A percentile compares a stretch with the other conserved stretches of the same genome.
phyloP scores from a whole-genome alignment of 2,797 vertebrate genomes.

The Chaetodon trifasciatus region DNA sequence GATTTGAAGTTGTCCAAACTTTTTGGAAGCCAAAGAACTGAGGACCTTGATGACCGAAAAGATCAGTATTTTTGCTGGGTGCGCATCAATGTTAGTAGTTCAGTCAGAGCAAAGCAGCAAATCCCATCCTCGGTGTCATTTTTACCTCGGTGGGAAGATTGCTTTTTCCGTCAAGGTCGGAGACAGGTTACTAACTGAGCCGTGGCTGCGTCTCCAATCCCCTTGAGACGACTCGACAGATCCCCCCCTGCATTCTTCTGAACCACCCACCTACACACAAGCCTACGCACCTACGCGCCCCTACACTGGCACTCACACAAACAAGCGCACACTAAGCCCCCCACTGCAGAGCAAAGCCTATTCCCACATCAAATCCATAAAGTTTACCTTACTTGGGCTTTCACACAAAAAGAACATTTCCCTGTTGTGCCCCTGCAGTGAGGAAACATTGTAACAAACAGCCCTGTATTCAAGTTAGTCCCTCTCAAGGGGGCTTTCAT shows the following conservation, averaged over 20 bases:
- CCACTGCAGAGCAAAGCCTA: slow-evolving; percentile 64
- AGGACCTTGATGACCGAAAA: slow-evolving; percentile 13
- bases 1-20: slow-evolving; percentile 42
- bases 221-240: slow-evolving; percentile 51
- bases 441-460: slow-evolving; percentile 58
- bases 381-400: slow-evolving; percentile 69
- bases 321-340: slow-evolving; percentile 59
- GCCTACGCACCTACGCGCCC: slow-evolving; percentile 28
- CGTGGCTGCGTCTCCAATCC: slow-evolving; percentile 67
- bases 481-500: slow-evolving; percentile 58
- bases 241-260: slow-evolving; percentile 39
- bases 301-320: slow-evolving; percentile 35
- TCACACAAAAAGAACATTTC: slow-evolving; percentile 68
- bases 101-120: slow-evolving; percentile 65
- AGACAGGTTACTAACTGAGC: slow-evolving; percentile 77
- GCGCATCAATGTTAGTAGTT: slow-evolving; percentile 60
- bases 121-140: slow-evolving; percentile 70
- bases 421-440: slow-evolving; percentile 47
- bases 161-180: slow-evolving; percentile 84
- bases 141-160: slow-evolving; percentile 76
- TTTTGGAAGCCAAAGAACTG: slow-evolving; percentile 20
- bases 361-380: slow-evolving; percentile 79
- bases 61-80: slow-evolving; percentile 44
- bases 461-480: slow-evolving; percentile 41
- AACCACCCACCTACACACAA: slow-evolving; percentile 54